Evolutionary conservation across 2,888 invertebrate species (phyloP).

Genomic region (Zaprionus obscuricornis): DNA sequence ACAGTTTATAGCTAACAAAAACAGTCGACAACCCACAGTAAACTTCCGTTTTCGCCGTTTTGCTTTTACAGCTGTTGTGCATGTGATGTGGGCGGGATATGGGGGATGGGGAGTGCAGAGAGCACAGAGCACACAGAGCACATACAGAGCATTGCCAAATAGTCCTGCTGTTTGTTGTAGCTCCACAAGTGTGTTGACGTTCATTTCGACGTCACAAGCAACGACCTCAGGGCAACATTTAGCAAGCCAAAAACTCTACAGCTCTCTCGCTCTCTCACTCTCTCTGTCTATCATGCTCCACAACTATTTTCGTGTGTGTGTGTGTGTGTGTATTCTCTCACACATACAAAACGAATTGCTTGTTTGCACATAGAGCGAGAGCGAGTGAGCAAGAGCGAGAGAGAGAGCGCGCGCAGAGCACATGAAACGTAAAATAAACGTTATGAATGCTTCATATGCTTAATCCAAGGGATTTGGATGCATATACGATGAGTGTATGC

Average conservation of each 20-base stretch:
- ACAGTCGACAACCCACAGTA: too few relatives aligned
- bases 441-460: constrained; percentile 83
- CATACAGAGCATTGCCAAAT: constrained; percentile 32
- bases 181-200: constrained; percentile 65
- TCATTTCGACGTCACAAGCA: constrained; percentile 32
- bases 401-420: constrained; percentile 1
- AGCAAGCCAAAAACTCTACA: not conserved
- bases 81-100: too few relatives aligned
- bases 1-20: too few relatives aligned
- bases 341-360: constrained; percentile 39
- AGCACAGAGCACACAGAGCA: too few relatives aligned
- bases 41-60: constrained; percentile 7
- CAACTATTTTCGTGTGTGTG: too few relatives aligned
- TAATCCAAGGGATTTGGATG: constrained; percentile 83
- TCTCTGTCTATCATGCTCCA: too few relatives aligned
- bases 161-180: constrained; percentile 43
- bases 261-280: too few relatives aligned
- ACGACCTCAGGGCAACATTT: too few relatives aligned
- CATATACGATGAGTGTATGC: constrained; percentile 69
- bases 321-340: constrained; percentile 20
- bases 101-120: too few relatives aligned
- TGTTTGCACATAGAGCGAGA: constrained; percentile 29
- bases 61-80: not conserved
- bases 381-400: constrained; percentile 10
- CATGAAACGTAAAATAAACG: constrained; percentile 69